These are phyloP conservation scores for Aegithalos caudatus DNA, from an alignment of 2,113 vertebrate genomes.

Conservation along the genomic window DNA sequence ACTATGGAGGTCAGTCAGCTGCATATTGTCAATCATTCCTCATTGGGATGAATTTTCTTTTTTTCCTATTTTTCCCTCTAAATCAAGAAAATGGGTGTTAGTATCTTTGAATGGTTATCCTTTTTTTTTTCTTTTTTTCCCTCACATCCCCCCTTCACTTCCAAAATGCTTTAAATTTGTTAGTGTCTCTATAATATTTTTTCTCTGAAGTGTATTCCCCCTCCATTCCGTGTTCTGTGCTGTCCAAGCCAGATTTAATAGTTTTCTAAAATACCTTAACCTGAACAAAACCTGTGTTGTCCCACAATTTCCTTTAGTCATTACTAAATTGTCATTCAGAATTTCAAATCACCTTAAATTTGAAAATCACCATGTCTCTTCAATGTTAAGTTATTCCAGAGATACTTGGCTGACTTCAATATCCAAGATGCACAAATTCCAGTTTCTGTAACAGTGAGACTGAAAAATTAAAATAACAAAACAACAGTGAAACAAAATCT, in stretches of 20 bases:
- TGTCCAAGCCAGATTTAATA: background rate
- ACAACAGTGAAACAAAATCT: background rate
- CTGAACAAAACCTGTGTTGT: background rate
- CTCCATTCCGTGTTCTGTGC: background rate
- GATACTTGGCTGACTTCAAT: background rate
- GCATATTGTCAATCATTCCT: background rate
- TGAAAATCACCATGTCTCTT: background rate
- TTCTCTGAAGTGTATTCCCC: background rate
- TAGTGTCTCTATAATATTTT: background rate
- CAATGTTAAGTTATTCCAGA: background rate
- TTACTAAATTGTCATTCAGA: background rate
- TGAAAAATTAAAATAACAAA: background rate
- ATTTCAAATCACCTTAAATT: background rate
- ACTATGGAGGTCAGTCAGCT: background rate
- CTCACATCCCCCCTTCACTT: rapidly evolving
- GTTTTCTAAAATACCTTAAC: background rate
- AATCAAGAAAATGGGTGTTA: background rate
- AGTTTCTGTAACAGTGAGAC: background rate
- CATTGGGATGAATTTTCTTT: background rate
- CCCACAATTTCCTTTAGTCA: background rate
- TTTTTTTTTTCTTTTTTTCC: background rate
- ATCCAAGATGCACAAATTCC: background rate
- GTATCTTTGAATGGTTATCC: background rate
- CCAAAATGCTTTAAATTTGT: background rate
- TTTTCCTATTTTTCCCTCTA: background rate